Percentiles rank a stretch among this genome's conserved stretches.
These are phyloP conservation scores for Atherinosoma microstoma DNA, from an alignment of 2,797 vertebrate genomes.

Conservation along the genomic window DNA sequence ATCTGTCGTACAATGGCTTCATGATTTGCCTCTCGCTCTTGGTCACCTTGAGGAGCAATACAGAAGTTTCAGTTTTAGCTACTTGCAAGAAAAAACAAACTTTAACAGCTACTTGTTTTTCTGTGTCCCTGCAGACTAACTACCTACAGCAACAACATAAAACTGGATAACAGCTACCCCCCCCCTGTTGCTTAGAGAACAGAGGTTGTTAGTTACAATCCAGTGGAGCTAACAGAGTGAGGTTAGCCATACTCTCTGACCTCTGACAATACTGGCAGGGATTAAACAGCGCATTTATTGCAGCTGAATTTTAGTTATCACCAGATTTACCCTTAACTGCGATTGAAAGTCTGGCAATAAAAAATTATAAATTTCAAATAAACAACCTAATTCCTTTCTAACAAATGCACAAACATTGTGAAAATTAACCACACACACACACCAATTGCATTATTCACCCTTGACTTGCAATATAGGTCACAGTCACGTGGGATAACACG, in stretches of 20 bases:
- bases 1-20: constrained; percentile 97
- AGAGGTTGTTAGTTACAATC: constrained; percentile 30
- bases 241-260: constrained; percentile 26
- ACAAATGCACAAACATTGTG: neutral
- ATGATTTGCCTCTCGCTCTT: constrained; percentile 93
- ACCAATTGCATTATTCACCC: constrained; percentile 49
- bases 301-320: constrained; percentile 14
- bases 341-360: neutral
- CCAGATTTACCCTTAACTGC: neutral
- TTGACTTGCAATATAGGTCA: constrained; percentile 63
- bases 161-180: constrained; percentile 38
- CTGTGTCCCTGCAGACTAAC: neutral
- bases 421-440: constrained; percentile 4
- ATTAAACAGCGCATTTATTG: constrained; percentile 19
- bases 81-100: neutral
- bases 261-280: neutral
- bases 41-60: constrained; percentile 84
- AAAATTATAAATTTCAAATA: neutral
- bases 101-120: neutral
- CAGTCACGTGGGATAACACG: neutral
- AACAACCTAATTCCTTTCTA: neutral
- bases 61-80: neutral
- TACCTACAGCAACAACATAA: constrained; percentile 16
- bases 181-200: constrained; percentile 7
- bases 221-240: neutral